phyloP scores from a whole-genome alignment of 2,888 invertebrate species.

The Laothoe populi region DNA sequence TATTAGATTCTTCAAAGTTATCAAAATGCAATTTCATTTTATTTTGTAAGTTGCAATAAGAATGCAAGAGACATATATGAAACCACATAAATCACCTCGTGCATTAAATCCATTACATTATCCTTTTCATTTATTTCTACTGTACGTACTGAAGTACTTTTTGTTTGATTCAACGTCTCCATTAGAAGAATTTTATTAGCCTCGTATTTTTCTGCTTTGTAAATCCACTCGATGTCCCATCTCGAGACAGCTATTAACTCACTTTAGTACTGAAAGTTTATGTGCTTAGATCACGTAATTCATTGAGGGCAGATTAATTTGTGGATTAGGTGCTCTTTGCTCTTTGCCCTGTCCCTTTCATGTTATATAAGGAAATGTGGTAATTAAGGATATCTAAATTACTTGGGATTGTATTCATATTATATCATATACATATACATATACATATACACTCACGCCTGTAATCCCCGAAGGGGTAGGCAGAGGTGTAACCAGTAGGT shows the following conservation, averaged over 20 bases:
- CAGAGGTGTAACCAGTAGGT: too few relatives aligned
- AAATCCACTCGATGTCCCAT: conserved; percentile 34
- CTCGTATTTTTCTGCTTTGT: conserved; percentile 33
- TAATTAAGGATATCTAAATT: background rate
- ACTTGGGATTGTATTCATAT: too few relatives aligned
- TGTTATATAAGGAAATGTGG: background rate
- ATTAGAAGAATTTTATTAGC: conserved; percentile 28
- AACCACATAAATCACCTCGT: conserved; percentile 1
- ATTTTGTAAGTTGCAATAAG: too few relatives aligned
- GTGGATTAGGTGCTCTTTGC: conserved; percentile 26
- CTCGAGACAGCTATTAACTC: conserved; percentile 45
- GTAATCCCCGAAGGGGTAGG: too few relatives aligned
- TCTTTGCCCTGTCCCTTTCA: conserved; percentile 31
- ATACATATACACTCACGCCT: background rate
- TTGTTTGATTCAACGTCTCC: background rate
- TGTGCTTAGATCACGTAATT: conserved; percentile 42
- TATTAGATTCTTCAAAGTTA: background rate
- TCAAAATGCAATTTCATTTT: background rate
- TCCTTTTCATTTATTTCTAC: conserved; percentile 9
- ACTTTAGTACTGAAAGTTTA: conserved; percentile 38
- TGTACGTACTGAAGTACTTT: conserved; percentile 12
- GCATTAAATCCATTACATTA: background rate
- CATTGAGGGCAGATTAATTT: conserved; percentile 42
- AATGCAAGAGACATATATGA: background rate
- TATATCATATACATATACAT: background rate